Evolutionary conservation across 2,113 vertebrate species (phyloP).

Genomic region (Nibea coibor): DNA sequence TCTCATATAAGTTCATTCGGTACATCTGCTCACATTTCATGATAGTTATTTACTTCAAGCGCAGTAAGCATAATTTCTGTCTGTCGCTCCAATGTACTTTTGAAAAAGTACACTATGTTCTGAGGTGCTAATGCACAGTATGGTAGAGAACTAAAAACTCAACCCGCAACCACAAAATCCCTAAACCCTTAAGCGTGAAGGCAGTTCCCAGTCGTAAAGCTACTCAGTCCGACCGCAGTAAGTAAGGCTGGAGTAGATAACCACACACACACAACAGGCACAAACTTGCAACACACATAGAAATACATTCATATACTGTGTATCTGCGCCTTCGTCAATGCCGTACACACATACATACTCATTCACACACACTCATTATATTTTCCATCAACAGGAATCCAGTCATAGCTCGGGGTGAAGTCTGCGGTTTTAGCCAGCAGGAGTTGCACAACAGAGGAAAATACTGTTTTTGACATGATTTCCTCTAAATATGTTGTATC

Average conservation of each 20-base stretch:
- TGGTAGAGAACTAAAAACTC: slow-evolving; percentile 15
- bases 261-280: slow-evolving; percentile 15
- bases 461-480: slow-evolving; percentile 11
- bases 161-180: slow-evolving; percentile 30
- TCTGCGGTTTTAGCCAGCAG: slow-evolving; percentile 13
- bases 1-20: neutral
- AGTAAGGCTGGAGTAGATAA: neutral
- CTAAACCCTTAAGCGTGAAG: slow-evolving; percentile 17
- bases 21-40: neutral
- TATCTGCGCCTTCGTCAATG: slow-evolving; percentile 16
- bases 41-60: neutral
- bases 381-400: slow-evolving; percentile 51
- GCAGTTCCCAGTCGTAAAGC: slow-evolving; percentile 34
- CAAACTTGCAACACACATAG: slow-evolving; percentile 19
- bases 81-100: neutral
- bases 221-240: slow-evolving; percentile 8
- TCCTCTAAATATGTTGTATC: slow-evolving; percentile 37
- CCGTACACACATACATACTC: neutral
- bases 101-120: slow-evolving; percentile 42
- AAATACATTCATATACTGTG: neutral
- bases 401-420: neutral
- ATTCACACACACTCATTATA: neutral
- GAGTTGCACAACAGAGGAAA: slow-evolving; percentile 32
- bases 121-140: slow-evolving; percentile 14
- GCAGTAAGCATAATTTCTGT: neutral